These are phyloP conservation scores for Caenorhabditis imperialis DNA, from an alignment of 2,888 invertebrate genomes.

Conservation along the genomic window DNA sequence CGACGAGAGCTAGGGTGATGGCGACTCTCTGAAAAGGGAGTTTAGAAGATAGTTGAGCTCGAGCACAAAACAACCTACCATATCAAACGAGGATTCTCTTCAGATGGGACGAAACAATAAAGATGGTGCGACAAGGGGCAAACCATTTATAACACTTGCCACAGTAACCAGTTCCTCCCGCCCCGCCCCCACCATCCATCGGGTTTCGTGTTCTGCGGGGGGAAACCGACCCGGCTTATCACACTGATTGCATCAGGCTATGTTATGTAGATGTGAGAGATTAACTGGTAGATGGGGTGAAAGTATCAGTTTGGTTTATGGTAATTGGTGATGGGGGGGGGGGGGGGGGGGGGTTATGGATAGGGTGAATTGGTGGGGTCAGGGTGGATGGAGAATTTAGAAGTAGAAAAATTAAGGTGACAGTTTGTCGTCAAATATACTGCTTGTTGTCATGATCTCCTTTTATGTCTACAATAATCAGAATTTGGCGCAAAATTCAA, in stretches of 20 bases:
- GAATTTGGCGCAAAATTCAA: no score
- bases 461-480: no score
- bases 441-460: no score
- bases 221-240: constrained; percentile 43
- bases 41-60: background rate
- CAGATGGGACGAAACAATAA: constrained; percentile 8
- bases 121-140: constrained; percentile 20
- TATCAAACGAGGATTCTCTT: background rate
- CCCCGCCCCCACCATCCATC: background rate
- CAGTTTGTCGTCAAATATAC: no score
- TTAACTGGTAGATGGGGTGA: constrained; percentile 7
- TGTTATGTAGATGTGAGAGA: background rate
- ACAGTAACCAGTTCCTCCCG: constrained; percentile 29
- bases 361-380: no score
- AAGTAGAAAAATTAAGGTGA: no score
- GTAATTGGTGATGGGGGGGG: no score
- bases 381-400: no score
- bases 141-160: constrained; percentile 27
- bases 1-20: constrained; percentile 17
- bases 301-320: no score
- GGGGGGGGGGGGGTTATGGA: no score
- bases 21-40: constrained; percentile 39
- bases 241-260: constrained; percentile 34
- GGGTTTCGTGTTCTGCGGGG: constrained; percentile 7
- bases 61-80: constrained; percentile 4